Conservation (phyloP, 53 echinoderm and acorn worm species). For the Echinarachnius parma region DNA sequence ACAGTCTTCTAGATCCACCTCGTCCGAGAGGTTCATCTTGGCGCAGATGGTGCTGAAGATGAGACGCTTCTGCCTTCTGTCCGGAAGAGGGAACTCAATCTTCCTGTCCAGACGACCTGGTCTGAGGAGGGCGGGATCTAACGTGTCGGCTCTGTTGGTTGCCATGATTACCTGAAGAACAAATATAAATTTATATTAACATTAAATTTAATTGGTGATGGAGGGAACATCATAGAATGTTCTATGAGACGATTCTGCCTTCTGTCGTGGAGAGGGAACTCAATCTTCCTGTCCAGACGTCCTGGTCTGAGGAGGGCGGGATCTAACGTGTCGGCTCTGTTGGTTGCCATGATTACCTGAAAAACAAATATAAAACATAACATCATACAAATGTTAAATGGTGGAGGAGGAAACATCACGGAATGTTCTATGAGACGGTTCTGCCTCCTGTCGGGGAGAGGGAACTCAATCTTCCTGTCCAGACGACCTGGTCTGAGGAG, state of each 20-base stretch:
- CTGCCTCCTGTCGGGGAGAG: conserved; percentile 96
- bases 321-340: conserved; percentile 94
- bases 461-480: conserved; percentile 98
- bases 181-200: no score
- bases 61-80: conserved; percentile 93
- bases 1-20: conserved; percentile 98
- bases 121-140: conserved; percentile 93
- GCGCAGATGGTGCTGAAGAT: conserved; percentile 99
- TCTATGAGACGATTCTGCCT: conserved; percentile 97
- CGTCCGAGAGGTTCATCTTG: conserved; percentile 95
- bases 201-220: no score
- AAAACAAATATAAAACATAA: no score
- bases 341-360: conserved; percentile 99
- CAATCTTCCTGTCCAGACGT: conserved; percentile 93
- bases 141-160: conserved; percentile 94
- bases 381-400: no score
- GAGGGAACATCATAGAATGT: no score
- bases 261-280: conserved; percentile 95
- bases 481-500: conserved; percentile 89
- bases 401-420: no score
- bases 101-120: conserved; percentile 94
- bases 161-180: conserved; percentile 94
- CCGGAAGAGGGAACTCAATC: conserved; percentile 98
- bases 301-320: conserved; percentile 95
- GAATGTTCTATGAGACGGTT: conserved; percentile 96